A percentile compares a stretch with the other conserved stretches of the same genome.
Conservation (phyloP, 1,140 invertebrate genomes). For the Drosophila subobscura region DNA sequence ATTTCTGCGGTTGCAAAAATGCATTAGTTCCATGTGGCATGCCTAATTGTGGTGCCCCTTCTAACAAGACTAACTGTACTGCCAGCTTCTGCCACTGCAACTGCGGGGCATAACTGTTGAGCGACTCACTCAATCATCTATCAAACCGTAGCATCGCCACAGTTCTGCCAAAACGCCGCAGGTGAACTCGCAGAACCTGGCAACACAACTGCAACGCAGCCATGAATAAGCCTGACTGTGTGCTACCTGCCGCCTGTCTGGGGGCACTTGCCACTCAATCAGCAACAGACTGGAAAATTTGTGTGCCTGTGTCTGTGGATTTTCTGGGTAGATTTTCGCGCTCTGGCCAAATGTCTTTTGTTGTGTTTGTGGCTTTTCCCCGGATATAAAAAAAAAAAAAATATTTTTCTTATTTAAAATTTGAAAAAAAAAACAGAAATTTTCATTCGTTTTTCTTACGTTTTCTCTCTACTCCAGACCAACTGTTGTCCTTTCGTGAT, state of each 20-base stretch:
- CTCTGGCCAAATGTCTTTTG: slow-evolving; percentile 15
- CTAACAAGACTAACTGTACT: slow-evolving; percentile 42
- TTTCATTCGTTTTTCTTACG: slow-evolving; percentile 9
- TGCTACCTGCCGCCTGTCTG: slow-evolving; percentile 28
- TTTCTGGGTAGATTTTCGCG: slow-evolving; percentile 38
- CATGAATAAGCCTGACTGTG: neutral
- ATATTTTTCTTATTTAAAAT: slow-evolving; percentile 45
- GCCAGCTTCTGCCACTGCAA: neutral
- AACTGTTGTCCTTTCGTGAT: slow-evolving; percentile 43
- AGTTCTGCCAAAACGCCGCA: slow-evolving; percentile 58
- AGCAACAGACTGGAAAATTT: slow-evolving; percentile 47
- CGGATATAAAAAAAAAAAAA: slow-evolving; percentile 45
- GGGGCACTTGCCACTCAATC: slow-evolving; percentile 64
- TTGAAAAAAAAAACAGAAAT: slow-evolving; percentile 6
- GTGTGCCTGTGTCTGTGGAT: slow-evolving; percentile 18
- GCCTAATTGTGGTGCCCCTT: slow-evolving; percentile 52
- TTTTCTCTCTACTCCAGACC: slow-evolving; percentile 12
- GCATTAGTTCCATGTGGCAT: slow-evolving; percentile 59
- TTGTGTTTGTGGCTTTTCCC: slow-evolving; percentile 30
- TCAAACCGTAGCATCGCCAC: slow-evolving; percentile 39
- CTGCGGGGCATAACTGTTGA: neutral
- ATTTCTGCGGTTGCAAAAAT: slow-evolving; percentile 68
- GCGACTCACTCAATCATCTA: slow-evolving; percentile 60
- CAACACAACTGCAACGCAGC: slow-evolving; percentile 23
- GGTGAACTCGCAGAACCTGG: slow-evolving; percentile 21